These are phyloP conservation scores for Chaetodon auriga DNA, from an alignment of 2,113 vertebrate genomes.

Conservation along the genomic window DNA sequence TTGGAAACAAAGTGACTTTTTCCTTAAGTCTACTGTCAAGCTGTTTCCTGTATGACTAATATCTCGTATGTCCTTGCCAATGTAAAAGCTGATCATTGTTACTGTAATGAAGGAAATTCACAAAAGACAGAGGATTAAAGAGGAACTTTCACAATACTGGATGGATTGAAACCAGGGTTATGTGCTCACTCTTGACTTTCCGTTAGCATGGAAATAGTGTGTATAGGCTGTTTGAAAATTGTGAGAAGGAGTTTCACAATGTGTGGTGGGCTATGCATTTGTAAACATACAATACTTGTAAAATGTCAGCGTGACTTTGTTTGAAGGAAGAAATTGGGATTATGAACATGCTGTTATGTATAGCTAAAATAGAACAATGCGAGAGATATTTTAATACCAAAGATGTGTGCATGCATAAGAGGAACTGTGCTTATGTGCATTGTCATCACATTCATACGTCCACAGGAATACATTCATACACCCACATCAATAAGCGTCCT, in stretches of 20 bases:
- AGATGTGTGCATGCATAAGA: not conserved
- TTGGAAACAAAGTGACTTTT: not conserved
- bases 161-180: not conserved
- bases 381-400: too few species aligned
- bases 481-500: not conserved
- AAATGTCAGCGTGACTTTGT: not conserved
- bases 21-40: not conserved
- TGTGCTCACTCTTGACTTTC: slow-evolving; percentile 48
- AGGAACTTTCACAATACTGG: slow-evolving; percentile 75
- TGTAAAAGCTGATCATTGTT: not conserved
- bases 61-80: not conserved
- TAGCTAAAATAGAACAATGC: too few species aligned
- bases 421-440: not conserved
- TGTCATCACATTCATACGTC: not conserved
- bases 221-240: not conserved
- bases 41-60: not conserved
- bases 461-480: not conserved
- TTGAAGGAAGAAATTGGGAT: not conserved
- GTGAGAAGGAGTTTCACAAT: not conserved
- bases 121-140: slow-evolving; percentile 41
- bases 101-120: slow-evolving; percentile 16
- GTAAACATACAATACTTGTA: not conserved
- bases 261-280: not conserved
- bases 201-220: not conserved
- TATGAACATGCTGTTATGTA: not conserved